phyloP scores from a whole-genome alignment of 2,113 vertebrate species.

The Oryctolagus cuniculus region mOryCun1.1 NC_091448.1:23640501-23641000 shows the following conservation, averaged over 20 bases:
- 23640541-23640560: no score
- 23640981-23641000: background rate
- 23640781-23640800: background rate
- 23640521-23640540: no score
- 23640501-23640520: background rate
- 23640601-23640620: background rate
- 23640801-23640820: background rate
- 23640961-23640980: background rate
- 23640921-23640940: no score
- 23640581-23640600: fast-evolving
- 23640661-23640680: background rate
- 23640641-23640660: background rate
- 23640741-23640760: background rate
- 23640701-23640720: background rate
- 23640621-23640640: background rate
- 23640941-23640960: background rate
- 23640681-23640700: background rate
- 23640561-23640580: background rate
- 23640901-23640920: no score
- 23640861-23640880: background rate
- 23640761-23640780: background rate
- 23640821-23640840: background rate
- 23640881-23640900: no score
- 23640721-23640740: background rate
- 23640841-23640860: background rate